These are phyloP conservation scores for Enoplosus armatus DNA, from an alignment of 2,797 vertebrate species.

Conservation along the genomic window DNA sequence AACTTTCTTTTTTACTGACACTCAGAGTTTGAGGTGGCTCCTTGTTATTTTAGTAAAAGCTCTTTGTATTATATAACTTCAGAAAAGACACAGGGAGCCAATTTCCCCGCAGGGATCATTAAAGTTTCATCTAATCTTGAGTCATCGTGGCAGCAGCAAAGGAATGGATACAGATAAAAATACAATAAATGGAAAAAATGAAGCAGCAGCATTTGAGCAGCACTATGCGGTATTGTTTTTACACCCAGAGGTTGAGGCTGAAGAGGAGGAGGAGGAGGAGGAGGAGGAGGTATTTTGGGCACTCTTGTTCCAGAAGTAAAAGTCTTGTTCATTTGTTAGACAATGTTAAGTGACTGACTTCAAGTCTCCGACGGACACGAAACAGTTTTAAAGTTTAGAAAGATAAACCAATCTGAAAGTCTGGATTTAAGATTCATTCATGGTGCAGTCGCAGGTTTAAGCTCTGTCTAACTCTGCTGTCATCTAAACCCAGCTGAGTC, in stretches of 20 bases:
- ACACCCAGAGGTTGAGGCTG: too few species aligned
- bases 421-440: too few species aligned
- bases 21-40: not conserved
- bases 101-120: constrained; percentile 62
- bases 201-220: constrained; percentile 29
- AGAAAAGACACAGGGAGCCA: constrained; percentile 40
- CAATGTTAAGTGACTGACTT: too few species aligned
- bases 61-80: constrained; percentile 63
- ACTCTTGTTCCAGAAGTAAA: not conserved
- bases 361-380: too few species aligned
- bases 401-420: too few species aligned
- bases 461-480: too few species aligned
- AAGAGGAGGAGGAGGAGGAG: too few species aligned
- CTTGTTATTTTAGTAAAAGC: constrained; percentile 49
- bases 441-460: too few species aligned
- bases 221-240: not conserved
- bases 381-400: too few species aligned
- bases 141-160: constrained; percentile 41
- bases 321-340: not conserved
- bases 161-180: constrained; percentile 36
- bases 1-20: constrained; percentile 10
- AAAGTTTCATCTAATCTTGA: constrained; percentile 61
- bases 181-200: constrained; percentile 35
- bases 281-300: not conserved
- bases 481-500: too few species aligned